Evolutionary conservation across 37 sponge, comb jelly and placozoan genomes (phyloP), one percentile per base, ranked within the genome.

Genomic region (Agelas oroides): DNA sequence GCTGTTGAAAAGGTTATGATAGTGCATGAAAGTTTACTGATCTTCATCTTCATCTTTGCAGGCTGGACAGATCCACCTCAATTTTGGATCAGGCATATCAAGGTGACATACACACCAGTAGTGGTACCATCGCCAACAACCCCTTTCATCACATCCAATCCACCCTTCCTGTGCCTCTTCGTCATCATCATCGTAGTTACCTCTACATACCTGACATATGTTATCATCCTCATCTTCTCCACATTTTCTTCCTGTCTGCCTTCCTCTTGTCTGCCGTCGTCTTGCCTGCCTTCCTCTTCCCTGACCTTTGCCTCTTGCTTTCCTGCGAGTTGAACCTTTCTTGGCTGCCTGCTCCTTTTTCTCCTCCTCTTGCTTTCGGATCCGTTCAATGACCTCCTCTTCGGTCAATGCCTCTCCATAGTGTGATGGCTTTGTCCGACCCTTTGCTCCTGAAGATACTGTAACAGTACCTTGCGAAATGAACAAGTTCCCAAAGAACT

Each of bases 91-190:
- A 33, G 77, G 77, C 62, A 25, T 76, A 19, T 24, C 32, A 28
- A 2, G 14, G 17, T 59, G 59, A 12, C 80, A 52, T 35, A 68
- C 80, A 64, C 80, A 79, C 80, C 80, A 79, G 36, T 65, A 79
- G 23, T 79, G 80, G 32, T 46, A 79, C 80, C 80, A 79, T 11
- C 80, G 37, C 1, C 68, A 66, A 39, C 80, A 79, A 21, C 28
- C 68, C 21, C 8, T 53, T 16, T 39, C 65, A 68, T 79, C 80
- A 64, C 80, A 79, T 39, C 80, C 68, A 65, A 79, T 79, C 80
- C 80, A 79, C 2, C 53, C 68, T 24, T 79, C 17, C 30, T 79
- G 68, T 24, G 37, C 16, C n/a, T 79, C 80, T 41, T 79, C 68
- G 8, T 79, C 80, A 79, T 79, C 68, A n/a, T n/a, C n/a, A n/a